Evolutionary conservation across 1,140 invertebrate genomes (phyloP).

Genomic region (Sitobion miscanthi): DNA sequence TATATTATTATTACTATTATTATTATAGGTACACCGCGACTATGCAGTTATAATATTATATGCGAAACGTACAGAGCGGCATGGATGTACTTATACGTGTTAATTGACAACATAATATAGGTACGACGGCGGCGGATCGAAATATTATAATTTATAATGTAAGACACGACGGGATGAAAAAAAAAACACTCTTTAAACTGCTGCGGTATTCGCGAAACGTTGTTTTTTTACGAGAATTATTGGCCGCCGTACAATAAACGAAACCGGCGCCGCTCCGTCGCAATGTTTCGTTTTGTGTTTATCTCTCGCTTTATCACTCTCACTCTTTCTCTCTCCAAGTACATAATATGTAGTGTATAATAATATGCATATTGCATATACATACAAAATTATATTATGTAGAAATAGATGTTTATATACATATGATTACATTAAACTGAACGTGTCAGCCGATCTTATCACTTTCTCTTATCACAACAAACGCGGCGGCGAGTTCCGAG

Average conservation of each 20-base stretch:
- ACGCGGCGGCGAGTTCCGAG: background rate
- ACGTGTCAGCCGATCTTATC: slow-evolving; percentile 18
- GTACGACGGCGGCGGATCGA: too few relatives aligned
- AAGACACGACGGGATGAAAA: background rate
- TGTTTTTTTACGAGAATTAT: background rate
- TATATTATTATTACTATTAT: slow-evolving; percentile 28
- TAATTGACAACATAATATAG: background rate
- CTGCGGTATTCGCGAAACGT: background rate
- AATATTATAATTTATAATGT: background rate
- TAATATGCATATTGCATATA: background rate
- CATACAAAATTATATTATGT: slow-evolving; percentile 7
- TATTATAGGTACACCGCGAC: background rate
- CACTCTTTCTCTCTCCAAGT: background rate
- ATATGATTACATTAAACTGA: slow-evolving; percentile 14
- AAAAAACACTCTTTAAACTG: background rate
- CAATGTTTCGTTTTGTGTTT: slow-evolving; percentile 3
- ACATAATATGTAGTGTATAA: background rate
- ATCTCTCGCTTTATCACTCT: background rate
- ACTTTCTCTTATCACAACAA: slow-evolving; percentile 37
- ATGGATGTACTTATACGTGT: background rate
- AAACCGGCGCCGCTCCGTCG: background rate
- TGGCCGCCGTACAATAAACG: background rate
- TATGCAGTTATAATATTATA: background rate
- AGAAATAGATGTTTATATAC: background rate
- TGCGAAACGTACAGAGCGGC: background rate